Percentiles rank a stretch among this genome's conserved stretches.
These are phyloP conservation scores for Chaitophorus viminalis DNA, from an alignment of 2,888 invertebrate species.

Conservation along the genomic window DNA sequence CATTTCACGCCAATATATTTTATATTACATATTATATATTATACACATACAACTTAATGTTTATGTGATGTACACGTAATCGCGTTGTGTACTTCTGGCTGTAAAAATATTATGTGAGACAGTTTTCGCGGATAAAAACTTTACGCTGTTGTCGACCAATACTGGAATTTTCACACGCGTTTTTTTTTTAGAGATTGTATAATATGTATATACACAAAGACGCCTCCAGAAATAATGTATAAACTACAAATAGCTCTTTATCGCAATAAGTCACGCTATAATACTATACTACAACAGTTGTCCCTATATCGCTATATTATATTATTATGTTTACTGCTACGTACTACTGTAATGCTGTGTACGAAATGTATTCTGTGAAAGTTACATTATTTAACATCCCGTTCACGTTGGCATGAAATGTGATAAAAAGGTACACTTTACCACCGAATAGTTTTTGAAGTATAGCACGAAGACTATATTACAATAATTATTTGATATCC, in stretches of 20 bases:
- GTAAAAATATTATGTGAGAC: background rate
- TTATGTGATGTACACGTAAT: background rate
- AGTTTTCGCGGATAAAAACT: background rate
- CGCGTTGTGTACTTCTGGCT: background rate
- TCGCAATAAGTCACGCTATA: background rate
- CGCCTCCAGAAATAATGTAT: background rate
- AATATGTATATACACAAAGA: background rate
- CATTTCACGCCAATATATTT: background rate
- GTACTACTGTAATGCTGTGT: background rate
- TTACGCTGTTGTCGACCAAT: background rate
- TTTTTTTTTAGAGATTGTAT: background rate
- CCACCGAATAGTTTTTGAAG: background rate
- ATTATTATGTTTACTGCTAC: background rate
- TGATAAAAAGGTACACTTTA: background rate
- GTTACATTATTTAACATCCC: background rate
- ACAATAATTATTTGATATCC: background rate
- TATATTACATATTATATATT: too few relatives aligned
- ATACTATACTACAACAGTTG: background rate
- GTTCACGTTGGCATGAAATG: background rate
- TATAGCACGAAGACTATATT: background rate
- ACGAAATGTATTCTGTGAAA: background rate
- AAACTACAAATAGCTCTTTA: background rate
- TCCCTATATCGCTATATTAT: too few relatives aligned
- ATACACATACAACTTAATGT: background rate
- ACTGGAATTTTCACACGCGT: background rate